A percentile compares a stretch with the other conserved stretches of the same genome.
phyloP scores from a whole-genome alignment of 1,140 invertebrate genomes.

The Lepidurus apus region DNA sequence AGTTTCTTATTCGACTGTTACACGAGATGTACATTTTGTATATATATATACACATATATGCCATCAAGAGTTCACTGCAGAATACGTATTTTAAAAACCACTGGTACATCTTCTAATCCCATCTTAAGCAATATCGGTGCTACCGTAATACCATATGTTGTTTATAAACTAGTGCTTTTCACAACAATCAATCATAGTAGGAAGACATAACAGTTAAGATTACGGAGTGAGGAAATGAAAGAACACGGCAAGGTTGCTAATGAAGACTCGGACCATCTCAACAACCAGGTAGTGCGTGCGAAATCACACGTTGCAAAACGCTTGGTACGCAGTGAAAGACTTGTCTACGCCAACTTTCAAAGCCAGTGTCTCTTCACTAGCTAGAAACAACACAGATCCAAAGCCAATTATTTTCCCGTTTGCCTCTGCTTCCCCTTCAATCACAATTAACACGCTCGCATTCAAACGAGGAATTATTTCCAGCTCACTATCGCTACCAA shows the following conservation, averaged over 20 bases:
- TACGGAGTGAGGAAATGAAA: too few relatives aligned
- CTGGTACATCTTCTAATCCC: neutral
- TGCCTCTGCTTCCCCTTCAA: neutral
- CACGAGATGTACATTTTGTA: constrained; percentile 11
- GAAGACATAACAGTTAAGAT: too few relatives aligned
- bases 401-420: neutral
- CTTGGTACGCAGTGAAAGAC: neutral
- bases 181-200: too few relatives aligned
- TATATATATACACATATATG: neutral
- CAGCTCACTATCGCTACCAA: neutral
- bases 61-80: neutral
- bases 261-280: too few relatives aligned
- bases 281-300: neutral
- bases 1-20: neutral
- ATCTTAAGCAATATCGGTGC: too few relatives aligned
- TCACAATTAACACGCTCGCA: neutral
- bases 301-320: neutral
- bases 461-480: neutral
- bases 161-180: too few relatives aligned
- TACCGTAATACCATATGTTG: too few relatives aligned
- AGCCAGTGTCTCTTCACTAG: neutral
- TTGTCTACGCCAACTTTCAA: neutral
- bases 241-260: too few relatives aligned
- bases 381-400: neutral
- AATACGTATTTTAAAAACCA: neutral